Percentiles rank a stretch among this genome's conserved stretches.
These are phyloP conservation scores for Spermophilus dauricus DNA, from an alignment of 2,113 vertebrate species.

Conservation along the genomic window DNA sequence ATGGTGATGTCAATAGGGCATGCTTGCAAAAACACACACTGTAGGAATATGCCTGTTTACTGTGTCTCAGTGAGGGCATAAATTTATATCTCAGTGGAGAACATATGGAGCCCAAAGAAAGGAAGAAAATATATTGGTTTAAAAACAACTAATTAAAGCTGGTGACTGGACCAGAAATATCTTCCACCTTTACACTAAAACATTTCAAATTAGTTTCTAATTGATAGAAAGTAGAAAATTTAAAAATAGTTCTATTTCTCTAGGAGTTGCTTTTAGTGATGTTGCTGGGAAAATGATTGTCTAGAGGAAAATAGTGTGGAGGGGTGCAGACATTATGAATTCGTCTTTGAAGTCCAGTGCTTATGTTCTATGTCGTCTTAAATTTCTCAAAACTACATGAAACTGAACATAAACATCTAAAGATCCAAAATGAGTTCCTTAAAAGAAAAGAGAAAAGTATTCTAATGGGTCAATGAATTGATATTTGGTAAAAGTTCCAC, in stretches of 20 bases:
- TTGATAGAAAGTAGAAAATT: conserved; percentile 77
- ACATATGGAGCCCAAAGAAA: conserved; percentile 75
- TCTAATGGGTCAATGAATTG: neutral
- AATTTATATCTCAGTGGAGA: conserved; percentile 70
- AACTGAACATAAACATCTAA: neutral
- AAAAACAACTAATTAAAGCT: conserved; percentile 78
- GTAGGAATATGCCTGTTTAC: conserved; percentile 29
- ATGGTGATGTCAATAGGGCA: conserved; percentile 37
- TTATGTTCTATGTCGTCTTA: neutral
- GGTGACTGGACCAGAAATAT: conserved; percentile 77
- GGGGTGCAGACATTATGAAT: neutral
- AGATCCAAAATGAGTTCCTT: neutral
- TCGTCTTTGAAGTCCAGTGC: neutral
- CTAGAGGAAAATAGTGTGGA: conserved; percentile 34
- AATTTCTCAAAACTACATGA: conserved; percentile 19
- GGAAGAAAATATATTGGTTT: conserved; percentile 74
- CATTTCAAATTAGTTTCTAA: conserved; percentile 83
- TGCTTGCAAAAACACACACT: neutral
- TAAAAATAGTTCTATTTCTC: conserved; percentile 78
- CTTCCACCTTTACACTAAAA: conserved; percentile 74
- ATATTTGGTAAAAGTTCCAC: neutral
- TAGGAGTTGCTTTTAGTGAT: conserved; percentile 50
- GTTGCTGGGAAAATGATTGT: conserved; percentile 68
- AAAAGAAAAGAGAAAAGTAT: conserved; percentile 36
- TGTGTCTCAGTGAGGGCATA: conserved; percentile 56